Evolutionary conservation across 2,797 vertebrate species (phyloP).

Genomic region (Numenius phaeopus): DNA sequence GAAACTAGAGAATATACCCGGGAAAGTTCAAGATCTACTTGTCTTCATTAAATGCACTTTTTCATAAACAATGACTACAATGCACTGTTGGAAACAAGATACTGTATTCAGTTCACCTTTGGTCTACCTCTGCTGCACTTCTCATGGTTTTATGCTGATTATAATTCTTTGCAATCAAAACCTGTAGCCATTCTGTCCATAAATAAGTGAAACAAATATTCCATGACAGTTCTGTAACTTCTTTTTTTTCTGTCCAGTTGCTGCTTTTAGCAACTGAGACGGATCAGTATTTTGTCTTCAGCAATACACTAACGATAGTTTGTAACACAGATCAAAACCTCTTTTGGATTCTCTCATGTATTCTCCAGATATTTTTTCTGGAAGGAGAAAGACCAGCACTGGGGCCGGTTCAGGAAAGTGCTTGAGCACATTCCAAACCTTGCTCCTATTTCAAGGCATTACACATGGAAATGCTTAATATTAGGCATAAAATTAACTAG

Average conservation of each 20-base stretch:
- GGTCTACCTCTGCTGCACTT: neutral
- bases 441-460: neutral
- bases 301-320: neutral
- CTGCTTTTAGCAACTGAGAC: neutral
- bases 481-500: constrained; percentile 27
- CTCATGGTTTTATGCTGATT: neutral
- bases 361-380: constrained; percentile 22
- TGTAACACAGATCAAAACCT: neutral
- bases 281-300: neutral
- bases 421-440: neutral
- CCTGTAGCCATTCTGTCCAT: neutral
- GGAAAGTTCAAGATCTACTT: neutral
- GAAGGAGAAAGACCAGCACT: neutral
- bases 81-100: neutral
- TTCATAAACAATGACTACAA: neutral
- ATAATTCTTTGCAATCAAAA: neutral
- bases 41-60: neutral
- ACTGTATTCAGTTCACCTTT: neutral
- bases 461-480: constrained; percentile 22
- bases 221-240: neutral
- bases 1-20: neutral
- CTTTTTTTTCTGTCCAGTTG: neutral
- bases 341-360: neutral
- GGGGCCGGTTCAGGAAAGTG: neutral
- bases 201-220: neutral